Percentiles rank a stretch among this genome's conserved stretches.
These are phyloP conservation scores for Pollimyrus isidori DNA, from an alignment of 2,113 vertebrate genomes.

Conservation along the genomic window DNA sequence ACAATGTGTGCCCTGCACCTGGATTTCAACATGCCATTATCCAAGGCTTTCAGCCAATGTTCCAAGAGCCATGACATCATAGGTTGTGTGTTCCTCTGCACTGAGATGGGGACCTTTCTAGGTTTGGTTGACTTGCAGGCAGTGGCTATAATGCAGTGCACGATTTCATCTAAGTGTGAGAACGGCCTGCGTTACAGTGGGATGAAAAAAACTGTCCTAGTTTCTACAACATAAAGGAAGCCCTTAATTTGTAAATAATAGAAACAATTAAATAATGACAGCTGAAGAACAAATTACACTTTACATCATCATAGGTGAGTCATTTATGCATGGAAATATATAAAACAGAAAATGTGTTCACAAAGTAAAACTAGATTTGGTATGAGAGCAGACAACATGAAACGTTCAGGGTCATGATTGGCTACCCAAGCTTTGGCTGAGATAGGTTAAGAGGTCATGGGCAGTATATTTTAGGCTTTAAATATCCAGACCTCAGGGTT, in stretches of 20 bases:
- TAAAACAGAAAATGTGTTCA: not conserved
- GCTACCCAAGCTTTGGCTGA: not conserved
- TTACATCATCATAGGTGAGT: not conserved
- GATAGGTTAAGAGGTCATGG: not conserved
- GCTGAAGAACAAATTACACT: not conserved
- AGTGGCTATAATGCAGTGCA: not conserved
- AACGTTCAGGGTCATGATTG: not conserved
- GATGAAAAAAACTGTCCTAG: not conserved
- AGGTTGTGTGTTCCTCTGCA: not conserved
- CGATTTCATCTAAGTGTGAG: not conserved
- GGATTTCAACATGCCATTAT: not conserved
- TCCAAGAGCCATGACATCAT: not conserved
- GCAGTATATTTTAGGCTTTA: not conserved
- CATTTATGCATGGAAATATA: not conserved
- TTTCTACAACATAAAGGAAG: not conserved
- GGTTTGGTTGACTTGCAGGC: not conserved
- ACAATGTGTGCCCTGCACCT: not conserved
- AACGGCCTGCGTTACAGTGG: not conserved
- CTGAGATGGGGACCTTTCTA: not conserved
- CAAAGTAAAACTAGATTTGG: not conserved
- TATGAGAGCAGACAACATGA: not conserved
- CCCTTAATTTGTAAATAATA: not conserved
- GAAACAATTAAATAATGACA: not conserved
- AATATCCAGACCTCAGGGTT: not conserved
- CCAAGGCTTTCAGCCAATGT: not conserved